phyloP scores from a whole-genome alignment of 37 sponge, comb jelly and placozoan species.

The Beroe forskalii region DNA sequence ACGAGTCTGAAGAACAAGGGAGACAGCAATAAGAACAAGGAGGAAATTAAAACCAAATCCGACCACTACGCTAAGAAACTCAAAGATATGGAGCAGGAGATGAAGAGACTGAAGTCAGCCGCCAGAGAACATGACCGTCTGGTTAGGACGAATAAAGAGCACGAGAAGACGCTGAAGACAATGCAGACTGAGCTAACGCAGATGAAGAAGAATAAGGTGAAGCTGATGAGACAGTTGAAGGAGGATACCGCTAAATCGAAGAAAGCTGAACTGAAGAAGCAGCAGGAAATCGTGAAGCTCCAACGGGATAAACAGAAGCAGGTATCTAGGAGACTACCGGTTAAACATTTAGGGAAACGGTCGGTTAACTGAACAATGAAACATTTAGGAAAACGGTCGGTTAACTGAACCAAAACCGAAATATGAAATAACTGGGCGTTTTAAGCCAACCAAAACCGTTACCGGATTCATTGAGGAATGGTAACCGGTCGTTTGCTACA shows the following conservation, averaged over 20 bases:
- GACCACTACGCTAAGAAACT: constrained; percentile 61
- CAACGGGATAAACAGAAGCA: constrained; percentile 46
- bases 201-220: constrained; percentile 67
- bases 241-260: constrained; percentile 25
- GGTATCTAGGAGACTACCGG: too few relatives aligned
- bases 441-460: too few relatives aligned
- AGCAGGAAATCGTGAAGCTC: constrained; percentile 44
- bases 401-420: too few relatives aligned
- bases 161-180: constrained; percentile 64
- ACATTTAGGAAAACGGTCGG: too few relatives aligned
- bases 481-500: too few relatives aligned
- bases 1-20: constrained; percentile 28
- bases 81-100: constrained; percentile 34
- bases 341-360: too few relatives aligned
- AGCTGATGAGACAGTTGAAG: constrained; percentile 60
- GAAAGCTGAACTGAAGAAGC: constrained; percentile 58
- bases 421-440: too few relatives aligned
- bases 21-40: constrained; percentile 53
- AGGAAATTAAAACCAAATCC: constrained; percentile 13
- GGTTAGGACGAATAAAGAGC: constrained; percentile 24
- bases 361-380: too few relatives aligned
- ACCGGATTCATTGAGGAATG: too few relatives aligned
- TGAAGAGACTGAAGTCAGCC: constrained; percentile 51
- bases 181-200: constrained; percentile 68
- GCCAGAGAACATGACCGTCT: background rate